phyloP scores from a whole-genome alignment of 2,113 vertebrate species.

The Chaenogobius annularis region DNA sequence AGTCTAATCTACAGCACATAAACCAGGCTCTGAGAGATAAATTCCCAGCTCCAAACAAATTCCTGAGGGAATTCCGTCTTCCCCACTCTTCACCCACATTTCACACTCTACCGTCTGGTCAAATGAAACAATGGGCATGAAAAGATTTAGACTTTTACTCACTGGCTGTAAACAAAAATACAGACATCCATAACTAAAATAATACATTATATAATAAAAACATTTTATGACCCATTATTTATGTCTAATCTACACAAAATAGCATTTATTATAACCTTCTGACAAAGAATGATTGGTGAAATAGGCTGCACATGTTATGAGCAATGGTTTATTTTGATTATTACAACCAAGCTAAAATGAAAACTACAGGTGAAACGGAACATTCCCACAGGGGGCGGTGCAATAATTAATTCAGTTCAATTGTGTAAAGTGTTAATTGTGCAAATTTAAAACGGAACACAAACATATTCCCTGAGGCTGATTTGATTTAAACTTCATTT shows the following conservation, averaged over 20 bases:
- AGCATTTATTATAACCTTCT: neutral
- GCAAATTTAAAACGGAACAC: constrained; percentile 1
- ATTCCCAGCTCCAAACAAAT: too few species aligned
- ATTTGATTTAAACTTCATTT: neutral
- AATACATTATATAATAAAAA: neutral
- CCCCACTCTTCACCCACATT: too few species aligned
- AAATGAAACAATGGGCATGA: too few species aligned
- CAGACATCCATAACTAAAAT: neutral
- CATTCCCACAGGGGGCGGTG: neutral
- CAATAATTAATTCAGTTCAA: constrained; percentile 1
- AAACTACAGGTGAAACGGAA: neutral
- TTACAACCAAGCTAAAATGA: neutral
- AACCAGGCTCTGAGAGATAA: too few species aligned
- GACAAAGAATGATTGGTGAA: neutral
- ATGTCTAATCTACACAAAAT: too few species aligned
- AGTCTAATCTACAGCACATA: too few species aligned
- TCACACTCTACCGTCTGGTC: too few species aligned
- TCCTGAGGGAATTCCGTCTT: too few species aligned
- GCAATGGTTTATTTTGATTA: neutral
- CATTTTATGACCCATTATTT: too few species aligned
- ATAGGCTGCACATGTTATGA: neutral
- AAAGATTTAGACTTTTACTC: too few species aligned
- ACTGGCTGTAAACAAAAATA: too few species aligned
- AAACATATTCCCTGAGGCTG: neutral
- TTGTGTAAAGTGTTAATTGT: neutral